Base-by-base conservation (phyloP, 2,113 vertebrate species). In the Varanus komodoensis region DNA sequence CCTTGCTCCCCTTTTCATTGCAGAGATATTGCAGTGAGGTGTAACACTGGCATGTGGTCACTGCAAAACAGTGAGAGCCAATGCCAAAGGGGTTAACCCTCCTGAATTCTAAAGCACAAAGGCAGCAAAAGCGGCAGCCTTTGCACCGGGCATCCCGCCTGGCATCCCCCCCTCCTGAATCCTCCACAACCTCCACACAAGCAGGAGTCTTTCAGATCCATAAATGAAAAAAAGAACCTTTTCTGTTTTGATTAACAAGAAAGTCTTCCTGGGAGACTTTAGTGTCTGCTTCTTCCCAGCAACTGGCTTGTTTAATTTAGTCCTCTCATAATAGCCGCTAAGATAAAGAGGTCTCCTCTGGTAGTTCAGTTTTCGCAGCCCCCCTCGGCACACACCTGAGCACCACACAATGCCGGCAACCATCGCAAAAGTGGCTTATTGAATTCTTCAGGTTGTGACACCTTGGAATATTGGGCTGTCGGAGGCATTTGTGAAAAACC, bases 171-270 rank as follows among this genome's bases (percentile, higher is more conserved):
- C 74, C 61, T 25, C 23, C 52, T 21, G 34, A 50, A 92, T 79
- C 44, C 75, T 84, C 15, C 81, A 74, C 68, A 71, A 83, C 82
- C 57, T 67, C n/a, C 32, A n/a, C 15, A 38, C 85, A 74, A 4
- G 0, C 29, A 17, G 80, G 32, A 34, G 84, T 82, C 71, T 52
- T 75, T 86, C 88, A 57, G 93, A 86, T n/a, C 4, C 71, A 23
- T 48, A 90, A 80, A 54, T 73, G 74, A 64, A 88, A 73, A 69
- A 91, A 50, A 29, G 69, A 69, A 87, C 50, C 29, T 64, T 79
- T 8, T 91, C 78, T 73, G 81, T 90, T 95, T 90, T 89, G 91
- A 93, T 94, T 57, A 95, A 83, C 87, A 95, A 81, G 74, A 23
- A 3, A 85, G 74, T 34, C 78, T 94, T 88, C 90, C 86, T 0